Percentiles rank a stretch among this genome's conserved stretches.
Conservation (phyloP, 1,140 invertebrate genomes). For the Proales similis region DNA sequence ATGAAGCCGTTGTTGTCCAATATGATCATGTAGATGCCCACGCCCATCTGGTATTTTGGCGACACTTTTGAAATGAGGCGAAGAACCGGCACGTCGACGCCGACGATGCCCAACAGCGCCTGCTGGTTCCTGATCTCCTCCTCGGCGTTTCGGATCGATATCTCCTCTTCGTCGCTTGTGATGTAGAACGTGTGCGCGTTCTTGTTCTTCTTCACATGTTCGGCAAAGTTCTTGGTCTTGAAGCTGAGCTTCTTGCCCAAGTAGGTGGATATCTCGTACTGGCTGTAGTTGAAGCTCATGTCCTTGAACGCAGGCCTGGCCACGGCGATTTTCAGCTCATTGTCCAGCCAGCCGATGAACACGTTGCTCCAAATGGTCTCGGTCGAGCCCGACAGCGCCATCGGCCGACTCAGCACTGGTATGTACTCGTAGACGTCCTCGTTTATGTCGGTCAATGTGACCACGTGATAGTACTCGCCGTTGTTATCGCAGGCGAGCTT, state of each 20-base stretch:
- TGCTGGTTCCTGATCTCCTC: background rate
- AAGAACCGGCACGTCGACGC: constrained; percentile 36
- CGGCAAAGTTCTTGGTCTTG: constrained; percentile 6
- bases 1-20: constrained; percentile 35
- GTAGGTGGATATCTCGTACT: background rate
- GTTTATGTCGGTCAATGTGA: constrained; percentile 23
- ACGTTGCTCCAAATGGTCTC: constrained; percentile 38
- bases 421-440: constrained; percentile 38
- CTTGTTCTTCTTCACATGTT: constrained; percentile 29
- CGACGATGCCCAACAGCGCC: constrained; percentile 25
- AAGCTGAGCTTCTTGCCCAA: constrained; percentile 25
- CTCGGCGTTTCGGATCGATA: constrained; percentile 2
- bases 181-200: constrained; percentile 12
- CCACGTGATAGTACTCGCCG: constrained; percentile 32
- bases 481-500: constrained; percentile 35
- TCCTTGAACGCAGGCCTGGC: constrained; percentile 17
- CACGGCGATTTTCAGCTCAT: constrained; percentile 35
- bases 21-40: constrained; percentile 24
- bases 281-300: background rate
- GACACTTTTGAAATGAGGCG: constrained; percentile 7
- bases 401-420: constrained; percentile 28
- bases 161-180: background rate
- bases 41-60: constrained; percentile 35
- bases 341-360: constrained; percentile 36
- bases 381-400: constrained; percentile 2